Evolutionary conservation across 2,113 vertebrate genomes (phyloP), one percentile per base, ranked within the genome.

Genomic region (Glaucidium brasilianum): DNA sequence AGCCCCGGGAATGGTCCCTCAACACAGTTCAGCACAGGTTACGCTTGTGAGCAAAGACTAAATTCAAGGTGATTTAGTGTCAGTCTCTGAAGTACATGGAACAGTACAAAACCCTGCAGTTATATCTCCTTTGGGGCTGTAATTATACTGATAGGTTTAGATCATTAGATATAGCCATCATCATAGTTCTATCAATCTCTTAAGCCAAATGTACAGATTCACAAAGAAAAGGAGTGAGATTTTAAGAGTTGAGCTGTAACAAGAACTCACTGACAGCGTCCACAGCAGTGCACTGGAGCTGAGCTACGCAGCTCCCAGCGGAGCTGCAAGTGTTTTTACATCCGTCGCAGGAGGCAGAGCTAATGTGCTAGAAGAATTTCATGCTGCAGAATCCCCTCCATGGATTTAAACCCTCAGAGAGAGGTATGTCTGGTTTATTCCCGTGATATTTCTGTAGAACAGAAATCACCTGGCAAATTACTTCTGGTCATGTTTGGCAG

Each of bases 321-420:
- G 92, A 68, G 82, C 74, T 47, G 23, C n/a, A 27, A 39, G 49
- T 0, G 12, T 29, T 75, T 74, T 76, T 29, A 53, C 39, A 68
- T 34, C 74, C 39, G 1, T 16, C 3, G 3, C 74, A 77, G 37
- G 26, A 90, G 34, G 72, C 79, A 79, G 62, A 73, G 63, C 43
- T 60, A 26, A 74, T 12, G 49, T 11, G 55, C 56, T 59, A 13
- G 1, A 71, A 83, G 94, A 88, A 90, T 78, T 83, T 71, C 80
- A 76, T 35, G 77, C 86, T 7, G 32, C 86, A 92, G 72, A 77
- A 78, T 69, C 23, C 27, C 47, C 88, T 73, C 85, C 12, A 1
- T 49, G 90, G 88, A 81, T 82, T 93, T 66, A 93, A 94, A 91
- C 26, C 87, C 85, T 81, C 75, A 58, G 85, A 80, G 87, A 75